phyloP scores from a whole-genome alignment of 2,888 invertebrate species.

The Raillietiella orientalis region DNA sequence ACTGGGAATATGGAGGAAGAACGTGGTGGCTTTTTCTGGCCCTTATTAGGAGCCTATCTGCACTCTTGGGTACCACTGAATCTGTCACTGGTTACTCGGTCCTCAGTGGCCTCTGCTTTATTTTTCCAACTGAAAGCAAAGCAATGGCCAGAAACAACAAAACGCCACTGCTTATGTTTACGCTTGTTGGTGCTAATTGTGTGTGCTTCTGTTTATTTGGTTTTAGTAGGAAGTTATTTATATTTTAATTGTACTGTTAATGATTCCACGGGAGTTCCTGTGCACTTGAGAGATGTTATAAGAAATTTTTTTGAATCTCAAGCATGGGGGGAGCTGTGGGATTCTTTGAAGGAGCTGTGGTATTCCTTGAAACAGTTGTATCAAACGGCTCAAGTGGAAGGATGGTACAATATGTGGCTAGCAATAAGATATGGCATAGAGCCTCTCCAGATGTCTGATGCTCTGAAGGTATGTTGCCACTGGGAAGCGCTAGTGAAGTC shows the following conservation, averaged over 20 bases:
- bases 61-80: slow-evolving; percentile 36
- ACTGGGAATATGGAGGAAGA: slow-evolving; percentile 71
- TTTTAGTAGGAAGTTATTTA: slow-evolving; percentile 39
- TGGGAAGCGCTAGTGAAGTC: slow-evolving; percentile 1
- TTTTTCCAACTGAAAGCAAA: slow-evolving; percentile 42
- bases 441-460: slow-evolving; percentile 63
- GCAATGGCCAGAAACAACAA: slow-evolving; percentile 35
- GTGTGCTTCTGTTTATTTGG: slow-evolving; percentile 29
- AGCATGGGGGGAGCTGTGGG: slow-evolving; percentile 37
- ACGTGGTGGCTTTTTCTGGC: slow-evolving; percentile 31
- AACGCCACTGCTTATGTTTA: too few relatives aligned
- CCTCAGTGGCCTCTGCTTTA: slow-evolving; percentile 19
- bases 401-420: slow-evolving; percentile 59
- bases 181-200: slow-evolving; percentile 21
- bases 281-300: slow-evolving; percentile 55
- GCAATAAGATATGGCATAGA: slow-evolving; percentile 56
- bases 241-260: slow-evolving; percentile 62
- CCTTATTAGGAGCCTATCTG: slow-evolving; percentile 34
- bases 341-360: slow-evolving; percentile 30
- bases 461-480: slow-evolving; percentile 27
- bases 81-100: slow-evolving; percentile 12
- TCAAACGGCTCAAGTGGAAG: slow-evolving; percentile 32
- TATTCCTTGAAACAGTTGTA: slow-evolving; percentile 12
- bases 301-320: slow-evolving; percentile 66
- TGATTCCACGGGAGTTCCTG: slow-evolving; percentile 45